A percentile compares a stretch with the other conserved stretches of the same genome.
Evolutionary conservation across 2,113 vertebrate genomes (phyloP).

Genomic region (Zapus hudsonius): DNA sequence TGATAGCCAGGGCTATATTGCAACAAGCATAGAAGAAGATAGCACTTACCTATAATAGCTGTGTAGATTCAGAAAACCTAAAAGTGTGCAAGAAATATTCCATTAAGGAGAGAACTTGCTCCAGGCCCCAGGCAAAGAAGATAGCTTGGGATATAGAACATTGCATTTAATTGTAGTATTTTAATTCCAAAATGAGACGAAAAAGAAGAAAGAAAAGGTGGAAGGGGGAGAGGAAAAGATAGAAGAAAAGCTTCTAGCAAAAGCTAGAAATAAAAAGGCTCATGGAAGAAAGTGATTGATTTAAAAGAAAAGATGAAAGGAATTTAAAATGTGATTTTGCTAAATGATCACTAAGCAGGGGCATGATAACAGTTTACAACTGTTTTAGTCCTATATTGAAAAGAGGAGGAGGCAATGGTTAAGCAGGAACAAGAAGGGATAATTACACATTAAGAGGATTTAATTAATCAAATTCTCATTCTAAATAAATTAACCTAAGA

Average conservation of each 20-base stretch:
- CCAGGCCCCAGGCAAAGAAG: neutral
- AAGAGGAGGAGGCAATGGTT: slow-evolving; percentile 57
- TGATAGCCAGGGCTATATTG: neutral
- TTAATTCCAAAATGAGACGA: slow-evolving; percentile 13
- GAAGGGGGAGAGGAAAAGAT: neutral
- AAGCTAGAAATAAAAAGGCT: slow-evolving; percentile 35
- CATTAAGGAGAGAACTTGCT: neutral
- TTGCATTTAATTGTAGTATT: slow-evolving; percentile 20
- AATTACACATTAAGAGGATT: slow-evolving; percentile 58
- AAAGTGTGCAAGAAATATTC: neutral
- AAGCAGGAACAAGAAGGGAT: slow-evolving; percentile 49
- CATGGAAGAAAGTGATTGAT: slow-evolving; percentile 41
- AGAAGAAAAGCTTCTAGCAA: neutral
- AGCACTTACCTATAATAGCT: neutral
- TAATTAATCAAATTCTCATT: slow-evolving; percentile 60
- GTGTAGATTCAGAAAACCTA: neutral
- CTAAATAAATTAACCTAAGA: neutral
- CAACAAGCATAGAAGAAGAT: neutral
- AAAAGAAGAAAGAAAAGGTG: neutral
- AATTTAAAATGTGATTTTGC: slow-evolving; percentile 65
- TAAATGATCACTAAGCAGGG: slow-evolving; percentile 53
- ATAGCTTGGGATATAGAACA: neutral
- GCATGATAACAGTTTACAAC: slow-evolving; percentile 58
- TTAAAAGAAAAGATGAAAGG: slow-evolving; percentile 66
- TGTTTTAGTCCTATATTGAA: slow-evolving; percentile 38